Percentiles rank a stretch among this genome's conserved stretches.
Evolutionary conservation across 2,888 invertebrate species (phyloP).

Genomic region (Synanthedon formicaeformis): DNA sequence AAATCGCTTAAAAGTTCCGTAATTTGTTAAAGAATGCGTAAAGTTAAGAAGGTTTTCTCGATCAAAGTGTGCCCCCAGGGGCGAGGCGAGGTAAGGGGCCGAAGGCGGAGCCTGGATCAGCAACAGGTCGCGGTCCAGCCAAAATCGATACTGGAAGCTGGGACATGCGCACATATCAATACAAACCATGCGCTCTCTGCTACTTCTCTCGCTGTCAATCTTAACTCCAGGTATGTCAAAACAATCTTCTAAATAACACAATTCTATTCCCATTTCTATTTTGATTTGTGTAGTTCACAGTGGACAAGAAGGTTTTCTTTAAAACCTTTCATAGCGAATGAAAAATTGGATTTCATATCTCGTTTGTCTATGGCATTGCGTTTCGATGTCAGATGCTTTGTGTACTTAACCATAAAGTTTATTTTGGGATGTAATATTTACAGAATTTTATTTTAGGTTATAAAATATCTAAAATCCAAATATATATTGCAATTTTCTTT

Average conservation of each 20-base stretch:
- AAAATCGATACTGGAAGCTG: constrained; percentile 59
- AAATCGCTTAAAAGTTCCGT: too few species aligned
- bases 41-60: constrained; percentile 56
- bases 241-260: constrained; percentile 7
- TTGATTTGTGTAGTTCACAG: neutral
- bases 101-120: constrained; percentile 37
- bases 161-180: constrained; percentile 47
- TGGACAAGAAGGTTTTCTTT: too few species aligned
- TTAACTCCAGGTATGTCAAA: constrained; percentile 53
- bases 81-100: constrained; percentile 9
- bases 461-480: too few species aligned
- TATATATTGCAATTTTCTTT: too few species aligned
- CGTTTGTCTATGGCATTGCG: too few species aligned
- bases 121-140: constrained; percentile 56
- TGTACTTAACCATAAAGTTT: too few species aligned
- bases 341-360: too few species aligned
- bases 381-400: too few species aligned
- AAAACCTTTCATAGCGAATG: too few species aligned
- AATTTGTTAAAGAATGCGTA: constrained; percentile 50
- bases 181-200: constrained; percentile 49
- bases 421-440: too few species aligned
- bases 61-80: constrained; percentile 34
- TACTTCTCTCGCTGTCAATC: constrained; percentile 49
- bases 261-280: neutral
- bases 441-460: too few species aligned